phyloP scores from a whole-genome alignment of 2,888 invertebrate species.

The Drosophila heteroneura region DNA sequence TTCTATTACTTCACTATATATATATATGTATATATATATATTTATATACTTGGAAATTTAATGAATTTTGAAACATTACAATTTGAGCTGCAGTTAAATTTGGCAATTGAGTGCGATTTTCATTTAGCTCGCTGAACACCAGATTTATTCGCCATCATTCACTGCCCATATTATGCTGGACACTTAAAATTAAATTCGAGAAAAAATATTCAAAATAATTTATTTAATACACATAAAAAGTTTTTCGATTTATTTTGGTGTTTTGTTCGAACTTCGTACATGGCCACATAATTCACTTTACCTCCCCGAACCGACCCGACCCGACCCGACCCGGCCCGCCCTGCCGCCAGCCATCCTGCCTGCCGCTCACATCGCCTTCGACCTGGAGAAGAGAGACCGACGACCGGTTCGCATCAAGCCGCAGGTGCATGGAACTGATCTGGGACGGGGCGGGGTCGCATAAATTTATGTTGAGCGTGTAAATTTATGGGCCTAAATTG shows the following conservation, averaged over 20 bases:
- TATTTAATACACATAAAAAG: constrained; percentile 79
- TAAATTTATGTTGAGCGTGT: constrained; percentile 64
- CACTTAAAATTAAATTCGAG: constrained; percentile 55
- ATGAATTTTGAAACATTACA: neutral
- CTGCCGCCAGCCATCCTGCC: neutral
- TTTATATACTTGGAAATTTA: neutral
- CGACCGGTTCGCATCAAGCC: constrained; percentile 4
- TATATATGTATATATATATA: neutral
- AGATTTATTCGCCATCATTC: constrained; percentile 25
- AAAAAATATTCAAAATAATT: constrained; percentile 67
- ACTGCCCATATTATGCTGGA: constrained; percentile 10
- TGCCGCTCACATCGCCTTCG: neutral
- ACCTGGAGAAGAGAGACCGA: neutral
- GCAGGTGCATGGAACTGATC: constrained; percentile 56
- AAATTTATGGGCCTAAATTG: constrained; percentile 54
- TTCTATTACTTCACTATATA: neutral
- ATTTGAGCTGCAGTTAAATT: constrained; percentile 2
- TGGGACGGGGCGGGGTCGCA: constrained; percentile 25
- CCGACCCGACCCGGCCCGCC: neutral
- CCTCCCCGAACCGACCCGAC: constrained; percentile 10
- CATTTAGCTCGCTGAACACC: constrained; percentile 9
- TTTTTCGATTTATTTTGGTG: constrained; percentile 75
- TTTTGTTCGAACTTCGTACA: constrained; percentile 51
- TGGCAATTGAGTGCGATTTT: constrained; percentile 2
- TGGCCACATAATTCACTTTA: constrained; percentile 75